phyloP scores from a whole-genome alignment of 2,113 vertebrate genomes.

The Brachyhypopomus occidentalis region DNA sequence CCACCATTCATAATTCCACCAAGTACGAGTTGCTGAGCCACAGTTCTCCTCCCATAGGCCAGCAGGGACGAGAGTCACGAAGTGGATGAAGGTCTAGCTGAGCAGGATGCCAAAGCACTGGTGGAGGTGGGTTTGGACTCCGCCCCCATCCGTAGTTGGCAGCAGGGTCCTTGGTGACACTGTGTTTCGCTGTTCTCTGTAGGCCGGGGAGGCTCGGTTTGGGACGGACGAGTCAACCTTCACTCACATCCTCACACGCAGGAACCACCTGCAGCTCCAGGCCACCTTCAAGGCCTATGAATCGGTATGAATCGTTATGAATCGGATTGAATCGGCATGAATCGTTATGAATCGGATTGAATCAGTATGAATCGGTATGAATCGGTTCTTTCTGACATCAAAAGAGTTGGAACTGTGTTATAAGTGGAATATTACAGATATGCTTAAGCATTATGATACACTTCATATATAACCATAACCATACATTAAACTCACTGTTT shows the following conservation, averaged over 20 bases:
- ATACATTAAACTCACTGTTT: too few species aligned
- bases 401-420: too few species aligned
- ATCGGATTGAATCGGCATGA: too few species aligned
- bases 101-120: slow-evolving; percentile 72
- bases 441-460: too few species aligned
- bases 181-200: neutral
- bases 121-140: slow-evolving; percentile 66
- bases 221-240: slow-evolving; percentile 80
- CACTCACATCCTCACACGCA: slow-evolving; percentile 74
- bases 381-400: neutral
- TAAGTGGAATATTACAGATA: too few species aligned
- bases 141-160: neutral
- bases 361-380: slow-evolving; percentile 75
- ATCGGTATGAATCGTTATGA: slow-evolving; percentile 67
- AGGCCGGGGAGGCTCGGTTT: slow-evolving; percentile 78
- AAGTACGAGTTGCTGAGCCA: too few species aligned
- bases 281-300: slow-evolving; percentile 79
- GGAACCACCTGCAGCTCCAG: slow-evolving; percentile 81
- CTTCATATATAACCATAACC: too few species aligned
- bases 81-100: slow-evolving; percentile 74
- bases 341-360: too few species aligned
- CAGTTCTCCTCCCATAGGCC: slow-evolving; percentile 58
- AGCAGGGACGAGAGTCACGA: slow-evolving; percentile 75
- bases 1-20: too few species aligned
- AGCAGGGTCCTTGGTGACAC: neutral